Evolutionary conservation across 2,113 vertebrate genomes (phyloP).

Genomic region (Psettodes erumei): DNA sequence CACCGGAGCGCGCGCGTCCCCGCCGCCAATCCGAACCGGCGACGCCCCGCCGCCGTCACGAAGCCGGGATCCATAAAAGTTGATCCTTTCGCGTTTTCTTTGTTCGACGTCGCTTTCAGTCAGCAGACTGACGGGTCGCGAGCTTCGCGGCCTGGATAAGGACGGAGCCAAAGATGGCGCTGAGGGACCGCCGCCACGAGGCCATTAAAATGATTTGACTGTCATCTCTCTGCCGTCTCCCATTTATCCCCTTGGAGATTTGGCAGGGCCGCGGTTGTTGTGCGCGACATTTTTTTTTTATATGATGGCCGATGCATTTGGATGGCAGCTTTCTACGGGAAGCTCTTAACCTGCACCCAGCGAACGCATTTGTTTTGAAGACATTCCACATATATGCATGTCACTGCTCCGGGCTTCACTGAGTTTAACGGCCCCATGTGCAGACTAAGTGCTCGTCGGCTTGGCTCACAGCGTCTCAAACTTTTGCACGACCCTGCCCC

Average conservation of each 20-base stretch:
- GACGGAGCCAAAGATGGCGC: conserved; percentile 24
- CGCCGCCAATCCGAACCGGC: not conserved
- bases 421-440: not conserved
- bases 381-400: not conserved
- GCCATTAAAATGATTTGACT: conserved; percentile 64
- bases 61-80: conserved; percentile 41
- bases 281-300: conserved; percentile 1
- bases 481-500: not conserved
- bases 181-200: conserved; percentile 31
- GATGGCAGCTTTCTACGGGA: not conserved
- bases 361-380: not conserved
- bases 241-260: conserved; percentile 39
- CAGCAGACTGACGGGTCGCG: conserved; percentile 40
- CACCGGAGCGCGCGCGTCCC: conserved; percentile 9
- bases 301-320: conserved; percentile 9
- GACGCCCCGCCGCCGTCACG: not conserved
- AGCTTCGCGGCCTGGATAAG: conserved; percentile 32
- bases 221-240: conserved; percentile 36
- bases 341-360: conserved; percentile 6
- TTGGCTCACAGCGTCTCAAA: not conserved
- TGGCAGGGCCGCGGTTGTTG: conserved; percentile 19
- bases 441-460: not conserved
- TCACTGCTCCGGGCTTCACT: not conserved
- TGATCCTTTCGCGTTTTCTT: conserved; percentile 30
- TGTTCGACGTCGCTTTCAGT: conserved; percentile 42